Evolutionary conservation across 2,888 invertebrate species (phyloP).

Genomic region (Lepidocyrtoides sp.): DNA sequence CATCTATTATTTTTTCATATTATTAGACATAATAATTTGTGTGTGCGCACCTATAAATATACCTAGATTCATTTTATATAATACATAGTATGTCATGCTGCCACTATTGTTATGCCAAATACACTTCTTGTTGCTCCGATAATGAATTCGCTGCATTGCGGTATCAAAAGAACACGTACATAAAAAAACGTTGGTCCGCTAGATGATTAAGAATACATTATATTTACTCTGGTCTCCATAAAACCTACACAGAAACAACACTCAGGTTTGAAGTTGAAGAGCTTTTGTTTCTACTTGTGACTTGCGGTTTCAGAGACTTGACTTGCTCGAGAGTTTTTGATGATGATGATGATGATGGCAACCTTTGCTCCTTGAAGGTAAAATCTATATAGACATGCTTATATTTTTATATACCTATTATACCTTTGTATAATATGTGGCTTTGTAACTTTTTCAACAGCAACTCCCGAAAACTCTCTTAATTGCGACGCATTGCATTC

Average conservation of each 20-base stretch:
- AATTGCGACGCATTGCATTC: neutral
- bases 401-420: no score
- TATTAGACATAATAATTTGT: no score
- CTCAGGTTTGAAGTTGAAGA: neutral
- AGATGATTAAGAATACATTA: slow-evolving; percentile 46
- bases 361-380: slow-evolving; percentile 10
- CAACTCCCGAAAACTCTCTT: neutral
- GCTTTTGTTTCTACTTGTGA: slow-evolving; percentile 43
- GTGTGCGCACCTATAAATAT: no score
- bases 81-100: neutral
- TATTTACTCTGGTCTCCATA: slow-evolving; percentile 16
- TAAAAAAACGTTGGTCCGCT: neutral
- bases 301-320: slow-evolving; percentile 31
- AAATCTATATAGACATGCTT: no score
- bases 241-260: slow-evolving; percentile 24
- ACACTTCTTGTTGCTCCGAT: neutral
- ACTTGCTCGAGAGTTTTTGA: slow-evolving; percentile 2
- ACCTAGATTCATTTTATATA: no score
- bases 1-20: no score
- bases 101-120: neutral
- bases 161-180: slow-evolving; percentile 31
- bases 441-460: neutral
- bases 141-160: slow-evolving; percentile 53
- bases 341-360: neutral
- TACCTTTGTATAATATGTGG: no score